Percentiles rank a stretch among this genome's conserved stretches.
phyloP scores from a whole-genome alignment of 2,888 invertebrate species.

The Hyalella azteca region DNA sequence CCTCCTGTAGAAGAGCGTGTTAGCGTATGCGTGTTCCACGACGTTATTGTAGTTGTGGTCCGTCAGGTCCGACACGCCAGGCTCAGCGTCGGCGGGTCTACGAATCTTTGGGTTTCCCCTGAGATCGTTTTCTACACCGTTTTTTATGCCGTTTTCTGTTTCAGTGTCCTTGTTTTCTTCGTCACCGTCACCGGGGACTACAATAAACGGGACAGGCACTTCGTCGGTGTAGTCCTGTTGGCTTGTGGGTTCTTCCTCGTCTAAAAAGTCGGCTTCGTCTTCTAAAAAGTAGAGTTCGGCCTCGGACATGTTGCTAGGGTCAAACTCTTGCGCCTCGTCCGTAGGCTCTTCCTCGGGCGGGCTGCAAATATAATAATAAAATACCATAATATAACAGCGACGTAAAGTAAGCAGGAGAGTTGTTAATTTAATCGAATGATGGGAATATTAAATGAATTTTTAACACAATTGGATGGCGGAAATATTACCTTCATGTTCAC shows the following conservation, averaged over 20 bases:
- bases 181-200: slow-evolving; percentile 31
- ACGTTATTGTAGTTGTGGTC: slow-evolving; percentile 55
- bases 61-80: slow-evolving; percentile 35
- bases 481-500: no score
- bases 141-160: neutral
- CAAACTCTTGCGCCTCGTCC: neutral
- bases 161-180: no score
- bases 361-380: no score
- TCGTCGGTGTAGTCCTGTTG: neutral
- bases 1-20: slow-evolving; percentile 54
- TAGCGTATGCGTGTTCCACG: slow-evolving; percentile 52
- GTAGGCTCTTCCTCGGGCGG: neutral
- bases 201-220: neutral
- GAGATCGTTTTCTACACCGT: neutral
- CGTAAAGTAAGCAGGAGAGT: no score
- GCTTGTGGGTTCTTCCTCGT: neutral
- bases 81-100: slow-evolving; percentile 32
- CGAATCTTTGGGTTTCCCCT: neutral
- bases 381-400: no score
- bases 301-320: neutral
- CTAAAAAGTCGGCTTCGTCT: neutral
- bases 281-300: slow-evolving; percentile 17
- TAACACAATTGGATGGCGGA: no score
- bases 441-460: no score
- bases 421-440: no score